Evolutionary conservation across 1,140 invertebrate genomes (phyloP).

Genomic region (Cydia fagiglandana): DNA sequence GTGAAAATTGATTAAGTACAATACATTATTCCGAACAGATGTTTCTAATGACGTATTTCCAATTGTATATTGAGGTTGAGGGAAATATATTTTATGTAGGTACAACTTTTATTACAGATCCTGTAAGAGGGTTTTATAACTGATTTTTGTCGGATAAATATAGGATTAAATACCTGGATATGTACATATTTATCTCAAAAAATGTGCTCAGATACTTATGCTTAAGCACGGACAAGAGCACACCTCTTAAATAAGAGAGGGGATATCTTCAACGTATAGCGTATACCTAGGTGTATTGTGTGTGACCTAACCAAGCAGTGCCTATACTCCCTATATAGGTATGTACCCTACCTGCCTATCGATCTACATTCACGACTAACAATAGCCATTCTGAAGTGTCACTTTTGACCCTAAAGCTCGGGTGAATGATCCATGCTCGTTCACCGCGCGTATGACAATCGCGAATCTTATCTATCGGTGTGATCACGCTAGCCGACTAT

Average conservation of each 20-base stretch:
- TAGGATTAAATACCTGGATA: too few species aligned
- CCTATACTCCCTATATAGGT: too few species aligned
- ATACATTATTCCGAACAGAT: background rate
- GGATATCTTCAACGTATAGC: background rate
- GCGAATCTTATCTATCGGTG: background rate
- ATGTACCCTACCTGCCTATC: background rate
- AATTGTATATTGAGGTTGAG: background rate
- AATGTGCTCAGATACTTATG: too few species aligned
- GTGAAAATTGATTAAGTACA: too few species aligned
- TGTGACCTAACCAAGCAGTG: background rate
- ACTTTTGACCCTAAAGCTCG: background rate
- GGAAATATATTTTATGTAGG: too few species aligned
- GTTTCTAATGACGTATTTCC: background rate
- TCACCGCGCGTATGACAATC: background rate
- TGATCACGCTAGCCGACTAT: constrained; percentile 10
- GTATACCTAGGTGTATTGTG: background rate
- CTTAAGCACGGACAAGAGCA: too few species aligned
- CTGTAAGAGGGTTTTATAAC: background rate
- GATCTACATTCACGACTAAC: background rate
- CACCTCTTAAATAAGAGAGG: background rate
- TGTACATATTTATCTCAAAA: background rate
- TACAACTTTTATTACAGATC: too few species aligned
- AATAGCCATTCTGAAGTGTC: background rate
- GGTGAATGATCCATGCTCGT: background rate
- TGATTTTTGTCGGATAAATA: too few species aligned